These are phyloP conservation scores for Triplophysa siluroides DNA, from an alignment of 2,113 vertebrate species.

Conservation along the genomic window DNA sequence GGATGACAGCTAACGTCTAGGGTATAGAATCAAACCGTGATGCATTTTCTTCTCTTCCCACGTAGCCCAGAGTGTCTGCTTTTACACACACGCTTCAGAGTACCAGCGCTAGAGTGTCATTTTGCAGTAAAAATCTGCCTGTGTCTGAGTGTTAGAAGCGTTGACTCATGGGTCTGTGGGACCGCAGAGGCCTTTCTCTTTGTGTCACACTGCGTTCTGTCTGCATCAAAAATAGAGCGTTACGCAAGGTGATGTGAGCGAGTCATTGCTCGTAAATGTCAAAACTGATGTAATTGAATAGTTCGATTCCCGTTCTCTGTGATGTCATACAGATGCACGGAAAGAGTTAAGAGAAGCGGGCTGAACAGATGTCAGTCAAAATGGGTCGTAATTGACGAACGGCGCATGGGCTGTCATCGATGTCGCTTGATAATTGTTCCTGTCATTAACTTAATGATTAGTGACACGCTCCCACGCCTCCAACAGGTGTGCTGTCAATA, in stretches of 20 bases:
- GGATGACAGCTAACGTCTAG: slow-evolving; percentile 39
- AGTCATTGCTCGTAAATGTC: background rate
- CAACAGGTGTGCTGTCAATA: slow-evolving; percentile 38
- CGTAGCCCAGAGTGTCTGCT: slow-evolving; percentile 19
- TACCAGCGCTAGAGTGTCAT: slow-evolving; percentile 4
- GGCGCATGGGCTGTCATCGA: slow-evolving; percentile 12
- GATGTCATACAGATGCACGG: slow-evolving; percentile 1
- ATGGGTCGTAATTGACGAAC: slow-evolving; percentile 5
- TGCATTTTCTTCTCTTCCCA: slow-evolving; percentile 26
- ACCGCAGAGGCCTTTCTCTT: slow-evolving; percentile 7
- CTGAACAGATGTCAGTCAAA: slow-evolving; percentile 44
- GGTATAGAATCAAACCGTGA: slow-evolving; percentile 24
- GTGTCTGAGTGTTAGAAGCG: slow-evolving; percentile 23
- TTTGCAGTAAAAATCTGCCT: slow-evolving; percentile 7
- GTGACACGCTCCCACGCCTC: slow-evolving; percentile 33
- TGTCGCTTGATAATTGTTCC: slow-evolving; percentile 9
- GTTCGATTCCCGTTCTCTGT: slow-evolving; percentile 2
- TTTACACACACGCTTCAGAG: slow-evolving; percentile 18
- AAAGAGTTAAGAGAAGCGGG: slow-evolving; percentile 4
- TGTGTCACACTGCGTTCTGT: slow-evolving; percentile 12
- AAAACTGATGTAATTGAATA: slow-evolving; percentile 2
- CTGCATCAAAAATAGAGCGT: slow-evolving; percentile 19
- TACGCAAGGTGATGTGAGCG: slow-evolving; percentile 18
- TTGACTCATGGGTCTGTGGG: slow-evolving; percentile 12
- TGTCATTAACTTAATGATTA: slow-evolving; percentile 46